A percentile compares a stretch with the other conserved stretches of the same genome.
These are phyloP conservation scores for Oscheius sp. DNA, from an alignment of 2,888 invertebrate genomes.

Conservation along the genomic window DNA sequence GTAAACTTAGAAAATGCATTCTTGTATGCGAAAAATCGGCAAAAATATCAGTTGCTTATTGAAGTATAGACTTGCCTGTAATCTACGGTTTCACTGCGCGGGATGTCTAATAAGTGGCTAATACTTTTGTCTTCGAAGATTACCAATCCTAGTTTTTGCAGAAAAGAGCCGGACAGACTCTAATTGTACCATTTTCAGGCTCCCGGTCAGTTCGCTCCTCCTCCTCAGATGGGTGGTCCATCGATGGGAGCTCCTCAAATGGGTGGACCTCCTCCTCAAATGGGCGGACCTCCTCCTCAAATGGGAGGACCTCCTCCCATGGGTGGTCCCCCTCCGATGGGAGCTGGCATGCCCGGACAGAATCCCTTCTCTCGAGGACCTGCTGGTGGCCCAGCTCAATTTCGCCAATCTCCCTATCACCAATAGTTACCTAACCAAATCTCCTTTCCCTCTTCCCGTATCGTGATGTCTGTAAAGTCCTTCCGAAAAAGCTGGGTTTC, in stretches of 20 bases:
- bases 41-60: too few relatives aligned
- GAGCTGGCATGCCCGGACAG: slow-evolving; percentile 43
- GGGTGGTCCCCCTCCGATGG: slow-evolving; percentile 42
- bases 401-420: slow-evolving; percentile 61
- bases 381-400: slow-evolving; percentile 42
- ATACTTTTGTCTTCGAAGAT: too few relatives aligned
- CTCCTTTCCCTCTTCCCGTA: background rate
- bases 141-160: too few relatives aligned
- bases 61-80: too few relatives aligned
- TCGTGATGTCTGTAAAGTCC: too few relatives aligned
- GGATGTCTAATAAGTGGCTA: too few relatives aligned
- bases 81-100: too few relatives aligned
- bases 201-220: slow-evolving; percentile 19
- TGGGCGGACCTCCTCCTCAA: slow-evolving; percentile 39
- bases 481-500: too few relatives aligned
- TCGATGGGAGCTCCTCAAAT: slow-evolving; percentile 44
- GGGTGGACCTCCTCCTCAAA: slow-evolving; percentile 40
- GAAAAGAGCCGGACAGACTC: too few relatives aligned
- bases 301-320: slow-evolving; percentile 46
- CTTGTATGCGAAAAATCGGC: background rate
- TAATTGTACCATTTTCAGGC: slow-evolving; percentile 5
- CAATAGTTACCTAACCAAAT: slow-evolving; percentile 39
- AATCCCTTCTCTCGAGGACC: slow-evolving; percentile 59
- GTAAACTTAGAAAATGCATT: background rate
- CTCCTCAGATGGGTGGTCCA: slow-evolving; percentile 33